These are phyloP conservation scores for Branchellion lobata DNA, from an alignment of 2,888 invertebrate genomes.

Conservation along the genomic window DNA sequence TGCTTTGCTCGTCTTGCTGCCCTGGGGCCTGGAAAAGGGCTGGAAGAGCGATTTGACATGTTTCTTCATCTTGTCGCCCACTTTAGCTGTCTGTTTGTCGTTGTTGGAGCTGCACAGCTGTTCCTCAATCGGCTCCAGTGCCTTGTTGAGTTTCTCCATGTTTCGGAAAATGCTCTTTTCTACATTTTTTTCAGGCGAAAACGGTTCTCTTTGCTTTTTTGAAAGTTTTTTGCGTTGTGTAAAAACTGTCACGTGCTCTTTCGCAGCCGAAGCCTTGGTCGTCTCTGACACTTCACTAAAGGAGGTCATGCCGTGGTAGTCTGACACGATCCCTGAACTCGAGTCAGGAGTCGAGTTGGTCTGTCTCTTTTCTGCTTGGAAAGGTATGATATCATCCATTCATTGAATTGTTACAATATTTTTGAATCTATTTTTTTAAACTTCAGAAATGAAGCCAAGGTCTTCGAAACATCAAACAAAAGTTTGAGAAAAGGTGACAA, in stretches of 20 bases:
- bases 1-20: conserved; percentile 20
- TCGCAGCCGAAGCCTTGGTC: too few species aligned
- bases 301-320: conserved; percentile 50
- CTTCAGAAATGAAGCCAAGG: too few species aligned
- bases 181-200: background rate
- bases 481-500: too few species aligned
- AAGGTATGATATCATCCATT: too few species aligned
- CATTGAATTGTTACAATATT: too few species aligned
- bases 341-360: conserved; percentile 55
- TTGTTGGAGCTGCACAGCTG: background rate
- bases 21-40: background rate
- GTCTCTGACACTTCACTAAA: conserved; percentile 16
- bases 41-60: conserved; percentile 8
- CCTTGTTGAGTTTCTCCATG: background rate
- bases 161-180: background rate
- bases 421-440: too few species aligned
- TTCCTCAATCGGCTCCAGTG: background rate
- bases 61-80: background rate
- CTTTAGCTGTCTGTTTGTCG: background rate
- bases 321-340: conserved; percentile 60
- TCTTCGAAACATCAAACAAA: too few species aligned
- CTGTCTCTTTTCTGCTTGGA: conserved; percentile 38
- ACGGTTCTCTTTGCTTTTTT: background rate
- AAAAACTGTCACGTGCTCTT: too few species aligned
- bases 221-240: background rate